These are phyloP conservation scores for Dasypogon diadema DNA, from an alignment of 2,888 invertebrate species.

Conservation along the genomic window DNA sequence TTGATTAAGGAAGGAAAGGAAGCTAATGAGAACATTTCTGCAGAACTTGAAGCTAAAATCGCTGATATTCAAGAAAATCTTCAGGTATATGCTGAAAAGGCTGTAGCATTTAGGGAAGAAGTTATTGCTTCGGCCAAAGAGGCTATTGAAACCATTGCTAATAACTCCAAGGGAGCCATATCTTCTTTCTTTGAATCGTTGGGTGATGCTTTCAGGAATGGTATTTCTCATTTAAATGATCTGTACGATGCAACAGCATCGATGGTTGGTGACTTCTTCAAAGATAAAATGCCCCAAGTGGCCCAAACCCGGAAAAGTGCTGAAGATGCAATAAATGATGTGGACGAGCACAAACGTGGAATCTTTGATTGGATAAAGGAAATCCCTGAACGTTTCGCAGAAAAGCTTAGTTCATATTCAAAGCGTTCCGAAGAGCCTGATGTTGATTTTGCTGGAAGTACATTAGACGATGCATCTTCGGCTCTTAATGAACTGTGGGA, in stretches of 20 bases:
- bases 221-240: background rate
- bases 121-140: background rate
- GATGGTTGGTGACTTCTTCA: background rate
- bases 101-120: background rate
- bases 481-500: background rate
- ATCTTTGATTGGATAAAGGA: background rate
- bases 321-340: background rate
- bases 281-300: background rate
- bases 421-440: background rate
- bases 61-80: background rate
- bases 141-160: background rate
- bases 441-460: background rate
- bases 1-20: background rate
- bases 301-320: background rate
- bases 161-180: background rate
- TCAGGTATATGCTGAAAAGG: background rate
- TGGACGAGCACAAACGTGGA: background rate
- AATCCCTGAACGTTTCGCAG: background rate
- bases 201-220: background rate
- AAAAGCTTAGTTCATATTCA: background rate
- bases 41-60: background rate
- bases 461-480: background rate
- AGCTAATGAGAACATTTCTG: background rate
- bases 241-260: background rate
- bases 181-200: background rate